Percentiles rank a stretch among this genome's conserved stretches.
phyloP scores from a whole-genome alignment of 2,113 vertebrate genomes.

The Mastomys coucha region DNA sequence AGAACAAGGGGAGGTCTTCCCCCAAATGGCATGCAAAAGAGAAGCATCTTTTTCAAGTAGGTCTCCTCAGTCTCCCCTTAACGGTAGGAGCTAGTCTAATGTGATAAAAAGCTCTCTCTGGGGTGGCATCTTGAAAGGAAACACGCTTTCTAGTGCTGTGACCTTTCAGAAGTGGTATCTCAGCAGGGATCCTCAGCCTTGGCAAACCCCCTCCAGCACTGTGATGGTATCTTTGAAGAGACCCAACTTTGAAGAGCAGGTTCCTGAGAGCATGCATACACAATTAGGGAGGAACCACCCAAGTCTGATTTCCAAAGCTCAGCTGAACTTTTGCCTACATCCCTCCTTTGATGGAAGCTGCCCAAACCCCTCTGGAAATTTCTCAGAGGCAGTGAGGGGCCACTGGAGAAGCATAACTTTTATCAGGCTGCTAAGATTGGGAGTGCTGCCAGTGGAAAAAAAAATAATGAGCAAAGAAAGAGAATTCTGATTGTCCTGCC shows the following conservation, averaged over 20 bases:
- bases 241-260: slow-evolving; percentile 70
- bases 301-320: slow-evolving; percentile 69
- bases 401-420: slow-evolving; percentile 30
- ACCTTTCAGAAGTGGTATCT: slow-evolving; percentile 59
- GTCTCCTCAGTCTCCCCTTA: neutral
- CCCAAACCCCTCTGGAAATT: slow-evolving; percentile 35
- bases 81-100: slow-evolving; percentile 51
- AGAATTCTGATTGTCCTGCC: slow-evolving; percentile 50
- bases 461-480: slow-evolving; percentile 54
- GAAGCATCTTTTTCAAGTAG: neutral
- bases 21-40: slow-evolving; percentile 31
- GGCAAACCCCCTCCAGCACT: slow-evolving; percentile 59
- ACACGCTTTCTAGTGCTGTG: slow-evolving; percentile 40
- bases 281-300: slow-evolving; percentile 62
- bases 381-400: slow-evolving; percentile 16
- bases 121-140: slow-evolving; percentile 67
- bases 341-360: slow-evolving; percentile 66
- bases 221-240: slow-evolving; percentile 65
- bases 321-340: slow-evolving; percentile 57
- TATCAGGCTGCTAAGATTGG: neutral
- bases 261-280: slow-evolving; percentile 36
- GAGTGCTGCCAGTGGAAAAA: slow-evolving; percentile 14
- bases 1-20: neutral
- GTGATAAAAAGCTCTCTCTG: slow-evolving; percentile 67
- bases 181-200: slow-evolving; percentile 33